phyloP scores from a whole-genome alignment of 2,888 invertebrate species.

The Diarsia rubi region DNA sequence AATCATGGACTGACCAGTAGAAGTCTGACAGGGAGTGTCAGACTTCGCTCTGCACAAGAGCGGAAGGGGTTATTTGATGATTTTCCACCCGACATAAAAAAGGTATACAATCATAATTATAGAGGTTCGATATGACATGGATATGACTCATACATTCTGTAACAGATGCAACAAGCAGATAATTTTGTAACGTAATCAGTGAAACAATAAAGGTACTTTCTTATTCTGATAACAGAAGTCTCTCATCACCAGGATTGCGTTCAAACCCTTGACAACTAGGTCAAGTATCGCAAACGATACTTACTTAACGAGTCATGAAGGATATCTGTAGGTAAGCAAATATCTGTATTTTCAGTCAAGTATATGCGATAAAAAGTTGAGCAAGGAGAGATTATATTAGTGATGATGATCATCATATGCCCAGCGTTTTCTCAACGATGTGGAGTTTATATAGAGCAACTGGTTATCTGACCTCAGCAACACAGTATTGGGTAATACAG shows the following conservation, averaged over 20 bases:
- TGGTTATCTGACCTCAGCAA: too few relatives aligned
- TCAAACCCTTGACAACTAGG: slow-evolving; percentile 36
- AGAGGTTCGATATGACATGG: neutral
- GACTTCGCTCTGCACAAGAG: too few relatives aligned
- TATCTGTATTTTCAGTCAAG: neutral
- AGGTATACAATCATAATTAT: too few relatives aligned
- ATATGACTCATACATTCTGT: slow-evolving; percentile 10
- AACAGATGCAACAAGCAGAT: slow-evolving; percentile 15
- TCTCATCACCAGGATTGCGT: slow-evolving; percentile 27
- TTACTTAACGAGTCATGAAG: slow-evolving; percentile 21
- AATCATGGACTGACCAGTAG: too few relatives aligned
- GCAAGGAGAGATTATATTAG: neutral
- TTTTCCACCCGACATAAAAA: too few relatives aligned
- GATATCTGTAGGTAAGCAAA: neutral
- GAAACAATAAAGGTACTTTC: slow-evolving; percentile 36
- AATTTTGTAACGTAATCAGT: slow-evolving; percentile 35
- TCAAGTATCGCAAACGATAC: slow-evolving; percentile 48
- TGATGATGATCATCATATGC: neutral
- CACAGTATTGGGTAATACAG: too few relatives aligned
- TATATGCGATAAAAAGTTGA: neutral
- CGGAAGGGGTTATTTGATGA: too few relatives aligned
- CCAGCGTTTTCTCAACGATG: too few relatives aligned
- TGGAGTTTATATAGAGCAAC: too few relatives aligned
- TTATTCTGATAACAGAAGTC: slow-evolving; percentile 27
- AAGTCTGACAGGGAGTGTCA: too few relatives aligned